These are phyloP conservation scores for Macrophya annulata DNA, from an alignment of 2,888 invertebrate genomes.

Conservation along the genomic window DNA sequence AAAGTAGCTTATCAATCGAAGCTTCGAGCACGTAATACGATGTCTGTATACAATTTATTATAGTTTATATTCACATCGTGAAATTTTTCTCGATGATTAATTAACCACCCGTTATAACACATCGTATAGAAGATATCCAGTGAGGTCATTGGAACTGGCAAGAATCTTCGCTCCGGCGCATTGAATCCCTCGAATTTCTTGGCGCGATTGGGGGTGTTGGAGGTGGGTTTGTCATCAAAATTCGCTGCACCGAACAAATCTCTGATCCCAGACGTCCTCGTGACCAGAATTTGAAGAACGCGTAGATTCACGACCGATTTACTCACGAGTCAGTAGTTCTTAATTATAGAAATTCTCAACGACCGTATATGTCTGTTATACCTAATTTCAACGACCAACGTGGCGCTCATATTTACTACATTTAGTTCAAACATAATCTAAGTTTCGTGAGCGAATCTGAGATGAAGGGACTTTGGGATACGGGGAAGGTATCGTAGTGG, in stretches of 20 bases:
- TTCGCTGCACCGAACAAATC: conserved; percentile 53
- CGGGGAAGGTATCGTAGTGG: conserved; percentile 15
- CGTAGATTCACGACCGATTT: background rate
- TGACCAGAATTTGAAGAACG: conserved; percentile 43
- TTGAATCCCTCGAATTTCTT: background rate
- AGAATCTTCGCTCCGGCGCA: conserved; percentile 14
- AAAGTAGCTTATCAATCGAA: background rate
- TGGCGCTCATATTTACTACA: conserved; percentile 46
- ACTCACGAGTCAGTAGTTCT: conserved; percentile 18
- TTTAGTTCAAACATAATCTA: conserved; percentile 48
- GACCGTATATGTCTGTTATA: conserved; percentile 14
- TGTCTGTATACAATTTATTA: background rate
- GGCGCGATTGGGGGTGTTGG: background rate
- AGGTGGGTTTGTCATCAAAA: conserved; percentile 41
- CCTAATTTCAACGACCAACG: conserved; percentile 1
- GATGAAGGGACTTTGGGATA: background rate
- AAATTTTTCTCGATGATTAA: conserved; percentile 26
- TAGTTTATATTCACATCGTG: conserved; percentile 21
- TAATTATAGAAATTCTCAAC: conserved; percentile 39
- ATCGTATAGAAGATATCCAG: background rate
- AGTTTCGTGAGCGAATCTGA: conserved; percentile 22
- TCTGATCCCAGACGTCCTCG: conserved; percentile 28
- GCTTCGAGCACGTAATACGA: background rate
- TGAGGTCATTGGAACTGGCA: conserved; percentile 7
- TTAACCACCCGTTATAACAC: conserved; percentile 1